phyloP scores from a whole-genome alignment of 2,888 invertebrate species.

The Caenorhabditis wallacei region DNA sequence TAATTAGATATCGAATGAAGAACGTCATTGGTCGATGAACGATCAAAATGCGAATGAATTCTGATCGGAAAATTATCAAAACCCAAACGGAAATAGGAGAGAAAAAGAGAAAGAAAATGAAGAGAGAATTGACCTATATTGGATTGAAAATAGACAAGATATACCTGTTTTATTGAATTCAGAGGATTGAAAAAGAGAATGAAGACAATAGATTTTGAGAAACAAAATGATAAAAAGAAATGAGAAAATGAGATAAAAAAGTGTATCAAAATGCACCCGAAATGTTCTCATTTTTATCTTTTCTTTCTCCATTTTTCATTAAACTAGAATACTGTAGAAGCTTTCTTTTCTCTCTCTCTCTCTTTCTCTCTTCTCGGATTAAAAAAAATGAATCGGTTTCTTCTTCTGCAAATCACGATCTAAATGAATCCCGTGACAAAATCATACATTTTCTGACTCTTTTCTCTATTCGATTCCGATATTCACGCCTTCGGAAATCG shows the following conservation, averaged over 20 bases:
- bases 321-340: conserved; percentile 29
- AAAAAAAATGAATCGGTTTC: not conserved
- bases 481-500: conserved; percentile 19
- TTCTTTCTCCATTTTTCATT: not conserved
- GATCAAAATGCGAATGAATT: conserved; percentile 28
- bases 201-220: not conserved
- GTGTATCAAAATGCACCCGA: conserved; percentile 44
- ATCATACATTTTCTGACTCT: conserved; percentile 11
- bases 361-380: not conserved
- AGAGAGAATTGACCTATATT: conserved; percentile 41
- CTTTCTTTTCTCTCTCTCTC: conserved; percentile 5
- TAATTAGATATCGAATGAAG: conserved; percentile 17
- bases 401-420: not conserved
- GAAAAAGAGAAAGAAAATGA: not conserved
- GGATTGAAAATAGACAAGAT: not conserved
- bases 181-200: conserved; percentile 17
- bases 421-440: conserved; percentile 39
- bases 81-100: conserved; percentile 15
- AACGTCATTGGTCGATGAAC: conserved; percentile 67
- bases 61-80: conserved; percentile 2
- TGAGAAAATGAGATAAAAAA: conserved; percentile 9
- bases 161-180: conserved; percentile 22
- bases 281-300: not conserved
- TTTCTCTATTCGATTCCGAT: not conserved
- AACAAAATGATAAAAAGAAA: not conserved